Percentiles rank a stretch among this genome's conserved stretches.
Conservation (phyloP, 1,140 invertebrate species). For the Philotrypesis tridentata region DNA sequence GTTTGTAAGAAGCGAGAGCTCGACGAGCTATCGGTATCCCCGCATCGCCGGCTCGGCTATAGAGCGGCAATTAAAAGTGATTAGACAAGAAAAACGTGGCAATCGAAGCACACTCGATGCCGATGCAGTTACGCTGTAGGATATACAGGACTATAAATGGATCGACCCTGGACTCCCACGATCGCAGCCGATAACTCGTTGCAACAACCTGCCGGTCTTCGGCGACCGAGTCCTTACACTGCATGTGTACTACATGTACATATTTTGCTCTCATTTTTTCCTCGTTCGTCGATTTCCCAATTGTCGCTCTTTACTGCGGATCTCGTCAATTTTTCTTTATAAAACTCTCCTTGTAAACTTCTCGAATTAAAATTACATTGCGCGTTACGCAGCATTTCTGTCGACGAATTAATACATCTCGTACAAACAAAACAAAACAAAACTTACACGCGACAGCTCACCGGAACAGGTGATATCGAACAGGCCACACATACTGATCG, state of each 20-base stretch:
- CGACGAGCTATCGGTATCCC: not conserved
- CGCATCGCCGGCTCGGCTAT: not conserved
- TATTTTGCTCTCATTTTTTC: not conserved
- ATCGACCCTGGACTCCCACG: not conserved
- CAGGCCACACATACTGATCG: not conserved
- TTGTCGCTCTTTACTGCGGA: too few species aligned
- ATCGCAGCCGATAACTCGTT: not conserved
- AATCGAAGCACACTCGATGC: not conserved
- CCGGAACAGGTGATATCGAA: not conserved
- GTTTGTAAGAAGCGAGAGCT: not conserved
- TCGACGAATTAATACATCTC: too few species aligned
- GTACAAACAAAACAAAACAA: not conserved
- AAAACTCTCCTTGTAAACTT: not conserved
- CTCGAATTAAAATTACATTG: not conserved
- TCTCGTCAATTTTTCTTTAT: not conserved
- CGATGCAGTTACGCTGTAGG: not conserved
- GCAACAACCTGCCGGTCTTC: not conserved
- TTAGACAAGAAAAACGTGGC: not conserved
- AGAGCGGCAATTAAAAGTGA: not conserved
- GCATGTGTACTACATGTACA: not conserved
- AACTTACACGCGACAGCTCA: not conserved
- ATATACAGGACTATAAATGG: not conserved
- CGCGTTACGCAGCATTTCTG: too few species aligned
- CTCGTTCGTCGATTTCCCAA: not conserved
- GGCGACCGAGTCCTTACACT: not conserved